Base-by-base conservation (phyloP, 53 echinoderm and acorn worm species). In the Actinopyga echinites region DNA sequence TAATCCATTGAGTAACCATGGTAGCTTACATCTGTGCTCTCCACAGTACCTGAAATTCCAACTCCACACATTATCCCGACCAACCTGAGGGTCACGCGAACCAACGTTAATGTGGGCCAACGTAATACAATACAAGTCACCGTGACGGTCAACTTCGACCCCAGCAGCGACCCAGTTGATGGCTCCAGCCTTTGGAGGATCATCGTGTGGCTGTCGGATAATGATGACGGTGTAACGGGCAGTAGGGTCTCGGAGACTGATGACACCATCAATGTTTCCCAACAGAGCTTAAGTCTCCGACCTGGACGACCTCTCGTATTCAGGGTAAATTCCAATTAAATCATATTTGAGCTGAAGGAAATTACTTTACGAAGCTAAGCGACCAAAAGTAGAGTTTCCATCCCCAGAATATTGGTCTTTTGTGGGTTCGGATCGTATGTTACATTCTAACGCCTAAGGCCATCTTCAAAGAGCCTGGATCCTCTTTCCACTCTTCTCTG, bases 121-220 rank as follows among this genome's bases (percentile, higher is more conserved):
- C 40, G 11, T 33, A 80, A 80, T 34, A 60, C 25, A 12, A 61
- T 80, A 21, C 6, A 59, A 12, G 8, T 80, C 6, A 40, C 59
- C 61, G 62, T 80, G 12, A 62, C 38, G n/a, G 29, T 80, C 26
- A 20, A 60, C 59, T 80, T 80, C n/a, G 80, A 80, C 13, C 26
- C 32, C 21, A n/a, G 59, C 21, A 80, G 59, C 25, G 60, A 80
- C 24, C 25, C 22, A 28, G 80, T 80, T 9, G 21, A 38, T 21
- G 80, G 80, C 24, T 9, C 17, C 2, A 34, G 24, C 23, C 34
- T 57, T 4, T 80, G 80, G 80, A 80, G 35, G 59, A 25, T 80
- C 0, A 80, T 80, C 59, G 80, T 80, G 4, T 80, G 80, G 80
- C 40, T 80, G 57, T 80, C 80, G 1, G 62, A 80, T 43, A 37